Evolutionary conservation across 1,140 invertebrate species (phyloP), one percentile per base, ranked within the genome.

Genomic region (Solenopsis fugax): DNA sequence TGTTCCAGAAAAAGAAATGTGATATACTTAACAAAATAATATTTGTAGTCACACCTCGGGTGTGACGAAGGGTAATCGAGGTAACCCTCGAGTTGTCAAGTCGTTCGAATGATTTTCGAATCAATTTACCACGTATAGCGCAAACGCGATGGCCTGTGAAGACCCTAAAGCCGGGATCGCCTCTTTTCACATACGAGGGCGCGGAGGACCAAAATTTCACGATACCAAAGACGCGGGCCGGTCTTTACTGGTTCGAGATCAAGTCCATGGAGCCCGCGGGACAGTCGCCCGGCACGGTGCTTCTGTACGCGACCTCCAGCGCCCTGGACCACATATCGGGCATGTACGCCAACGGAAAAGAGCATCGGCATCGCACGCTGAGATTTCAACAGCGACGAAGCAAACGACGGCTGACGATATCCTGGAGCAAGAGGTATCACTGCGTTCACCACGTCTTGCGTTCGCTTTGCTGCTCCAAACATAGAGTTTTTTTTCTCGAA

Each of bases 231-330:
- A 93, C 94, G 34, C 91, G 93, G 34, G 93, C 93, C 52, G 94
- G 95, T n/a, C 91, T 95, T n/a, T 95, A 95, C 88, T 93, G 93
- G 89, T 94, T 95, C 91, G 94, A 95, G 85, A 95, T 95, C 86
- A 93, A 93, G 84, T 92, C 95, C 21, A 58, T 92, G 60, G 87
- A 91, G 12, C 85, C 73, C 37, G 69, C 69, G 4, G 45, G 24
- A n/a, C 52, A 24, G 7, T 88, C 91, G 18, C 93, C 94, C 50
- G 92, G 93, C 78, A 95, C 93, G n/a, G 95, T 95, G 48, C 92
- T 95, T 7, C 88, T 95, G 45, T 95, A 95, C 56, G 94, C 94
- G 6, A 95, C 95, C 0, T 95, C 94, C 3, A 94, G 93, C 78
- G 87, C 87, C 34, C 87, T 94, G 24, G 93, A 93, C 48, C 93